Evolutionary conservation across 2,797 vertebrate species (phyloP).

Genomic region (Coregonus ussuriensis): DNA sequence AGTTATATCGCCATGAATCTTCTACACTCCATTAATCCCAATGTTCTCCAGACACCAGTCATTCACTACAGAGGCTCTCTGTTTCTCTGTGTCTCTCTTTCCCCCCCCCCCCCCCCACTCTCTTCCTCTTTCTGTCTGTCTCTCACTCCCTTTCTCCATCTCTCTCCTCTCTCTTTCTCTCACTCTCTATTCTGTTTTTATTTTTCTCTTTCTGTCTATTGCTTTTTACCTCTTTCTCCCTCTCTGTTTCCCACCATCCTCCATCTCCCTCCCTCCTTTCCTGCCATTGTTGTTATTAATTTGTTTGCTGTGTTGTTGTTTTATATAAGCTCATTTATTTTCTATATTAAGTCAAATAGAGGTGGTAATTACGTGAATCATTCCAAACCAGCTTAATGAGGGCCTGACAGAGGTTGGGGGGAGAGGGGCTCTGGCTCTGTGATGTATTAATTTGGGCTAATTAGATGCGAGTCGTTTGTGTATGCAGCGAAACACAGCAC

Average conservation of each 20-base stretch:
- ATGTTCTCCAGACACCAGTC: not conserved
- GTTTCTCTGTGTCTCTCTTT: not conserved
- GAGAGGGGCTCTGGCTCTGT: not conserved
- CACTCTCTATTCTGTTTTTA: too few relatives aligned
- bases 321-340: too few relatives aligned
- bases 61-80: not conserved
- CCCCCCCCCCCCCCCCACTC: not conserved
- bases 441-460: not conserved
- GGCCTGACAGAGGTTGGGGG: not conserved
- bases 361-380: not conserved
- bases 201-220: too few relatives aligned
- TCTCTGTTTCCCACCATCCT: too few relatives aligned
- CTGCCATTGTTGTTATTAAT: not conserved
- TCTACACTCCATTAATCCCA: not conserved
- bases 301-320: not conserved
- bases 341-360: not conserved
- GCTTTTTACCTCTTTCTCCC: too few relatives aligned
- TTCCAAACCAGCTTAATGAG: not conserved
- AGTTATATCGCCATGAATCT: not conserved
- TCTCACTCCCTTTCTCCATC: too few relatives aligned
- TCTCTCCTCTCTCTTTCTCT: too few relatives aligned
- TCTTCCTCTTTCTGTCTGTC: too few relatives aligned
- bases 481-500: not conserved
- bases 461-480: not conserved
- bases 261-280: too few relatives aligned